Conservation (phyloP, 2,113 vertebrate species). For the Leptocoma aspasia region DNA sequence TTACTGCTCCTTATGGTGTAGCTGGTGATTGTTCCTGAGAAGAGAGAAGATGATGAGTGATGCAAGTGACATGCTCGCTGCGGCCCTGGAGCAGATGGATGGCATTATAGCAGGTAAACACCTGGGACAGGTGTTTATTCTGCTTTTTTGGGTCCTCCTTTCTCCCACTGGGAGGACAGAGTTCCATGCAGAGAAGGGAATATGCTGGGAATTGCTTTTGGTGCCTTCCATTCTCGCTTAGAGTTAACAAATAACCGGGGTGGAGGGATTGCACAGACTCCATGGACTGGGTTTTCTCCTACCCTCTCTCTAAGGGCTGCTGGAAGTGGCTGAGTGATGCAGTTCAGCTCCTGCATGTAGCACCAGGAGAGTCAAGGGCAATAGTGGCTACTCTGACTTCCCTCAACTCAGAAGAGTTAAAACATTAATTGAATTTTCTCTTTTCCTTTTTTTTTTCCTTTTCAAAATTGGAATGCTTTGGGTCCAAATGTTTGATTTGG, state of each 20-base stretch:
- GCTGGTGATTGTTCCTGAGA: constrained; percentile 8
- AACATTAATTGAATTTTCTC: not conserved
- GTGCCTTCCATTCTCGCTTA: not conserved
- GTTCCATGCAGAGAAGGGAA: not conserved
- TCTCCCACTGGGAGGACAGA: not conserved
- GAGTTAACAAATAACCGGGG: not conserved
- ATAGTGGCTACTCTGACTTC: not conserved
- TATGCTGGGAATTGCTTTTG: not conserved
- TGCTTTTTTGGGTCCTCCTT: not conserved
- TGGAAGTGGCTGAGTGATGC: not conserved
- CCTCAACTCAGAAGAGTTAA: not conserved
- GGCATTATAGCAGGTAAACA: constrained; percentile 95
- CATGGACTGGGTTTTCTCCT: not conserved
- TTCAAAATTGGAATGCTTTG: not conserved
- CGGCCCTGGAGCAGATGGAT: constrained; percentile 98
- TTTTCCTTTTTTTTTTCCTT: not conserved
- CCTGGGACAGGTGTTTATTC: not conserved
- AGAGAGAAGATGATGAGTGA: constrained; percentile 91
- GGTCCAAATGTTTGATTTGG: not conserved
- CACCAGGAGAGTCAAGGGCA: not conserved
- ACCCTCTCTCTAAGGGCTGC: not conserved
- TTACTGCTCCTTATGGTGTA: constrained; percentile 15
- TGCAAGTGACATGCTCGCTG: constrained; percentile 97
- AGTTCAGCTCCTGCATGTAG: not conserved
- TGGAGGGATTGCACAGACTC: not conserved